Percentiles rank a stretch among this genome's conserved stretches.
Evolutionary conservation across 1,140 invertebrate genomes (phyloP).

Genomic region (Drosophila jambulina): DNA sequence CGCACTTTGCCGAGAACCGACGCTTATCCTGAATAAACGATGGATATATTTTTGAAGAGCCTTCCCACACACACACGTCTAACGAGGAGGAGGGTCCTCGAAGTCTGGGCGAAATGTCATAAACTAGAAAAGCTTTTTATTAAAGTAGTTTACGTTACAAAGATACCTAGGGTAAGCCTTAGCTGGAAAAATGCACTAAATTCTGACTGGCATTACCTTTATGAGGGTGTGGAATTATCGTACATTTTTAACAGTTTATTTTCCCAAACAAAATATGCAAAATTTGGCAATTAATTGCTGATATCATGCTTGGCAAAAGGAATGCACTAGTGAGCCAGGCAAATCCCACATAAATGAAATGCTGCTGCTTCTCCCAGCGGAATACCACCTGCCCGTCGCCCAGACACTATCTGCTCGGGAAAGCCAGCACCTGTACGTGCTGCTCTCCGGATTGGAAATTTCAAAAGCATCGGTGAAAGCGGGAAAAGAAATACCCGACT

Average conservation of each 20-base stretch:
- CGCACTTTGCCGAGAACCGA: conserved; percentile 4
- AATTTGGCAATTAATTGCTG: conserved; percentile 4
- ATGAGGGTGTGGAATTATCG: too few relatives aligned
- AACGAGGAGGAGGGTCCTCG: conserved; percentile 12
- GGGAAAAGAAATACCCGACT: conserved; percentile 23
- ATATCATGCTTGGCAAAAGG: neutral
- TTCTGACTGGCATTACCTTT: neutral
- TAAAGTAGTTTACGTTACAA: conserved; percentile 8
- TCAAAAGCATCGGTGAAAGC: conserved; percentile 2
- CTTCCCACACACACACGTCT: conserved; percentile 3
- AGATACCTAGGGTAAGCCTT: neutral
- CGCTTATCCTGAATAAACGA: conserved; percentile 17
- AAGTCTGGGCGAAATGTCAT: conserved; percentile 13
- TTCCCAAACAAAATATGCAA: neutral
- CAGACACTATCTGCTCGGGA: neutral
- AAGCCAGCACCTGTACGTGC: conserved; percentile 17
- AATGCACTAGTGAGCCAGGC: neutral
- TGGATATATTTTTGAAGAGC: conserved; percentile 22
- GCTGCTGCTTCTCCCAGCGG: neutral
- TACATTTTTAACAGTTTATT: neutral
- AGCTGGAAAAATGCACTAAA: neutral
- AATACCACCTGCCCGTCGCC: neutral
- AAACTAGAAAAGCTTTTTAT: conserved; percentile 18
- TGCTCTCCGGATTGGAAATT: conserved; percentile 12
- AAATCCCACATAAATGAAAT: conserved; percentile 10